Base-by-base conservation (phyloP, 2,888 invertebrate species). In the Troides oblongomaculatus region DNA sequence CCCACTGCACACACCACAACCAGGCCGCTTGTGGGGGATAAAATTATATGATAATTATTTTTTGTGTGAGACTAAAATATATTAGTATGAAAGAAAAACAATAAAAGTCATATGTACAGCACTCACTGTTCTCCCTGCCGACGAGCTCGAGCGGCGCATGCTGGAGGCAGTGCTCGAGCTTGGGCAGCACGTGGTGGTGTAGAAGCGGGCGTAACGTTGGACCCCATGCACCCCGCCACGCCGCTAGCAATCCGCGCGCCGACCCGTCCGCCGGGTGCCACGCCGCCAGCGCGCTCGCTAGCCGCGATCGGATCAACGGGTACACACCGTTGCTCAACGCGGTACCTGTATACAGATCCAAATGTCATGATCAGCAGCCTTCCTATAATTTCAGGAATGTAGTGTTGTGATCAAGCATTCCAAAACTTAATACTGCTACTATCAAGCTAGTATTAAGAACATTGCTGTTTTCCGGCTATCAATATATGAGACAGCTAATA, bases 201-300 rank as follows among this genome's bases (percentile, higher is more conserved):
- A 95, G 92, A 83, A 98, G 96, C 1, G 97, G 96, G 1, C 85
- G 80, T 14, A 93, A 86, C 39, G 94, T 92, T 0, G 92, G 80
- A 58, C 94, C 89, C 83, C 93, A 94, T 5, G 94, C 89, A 66
- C 92, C 93, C 36, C 94, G 90, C 99, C 99, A 99, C 0, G 99
- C 99, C 68, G 95, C 94, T 39, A 99, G 93, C 93, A 99, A 97
- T 36, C 97, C 94, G 75, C 97, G 95, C 0, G 99, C 99, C 0
- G 99, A 99, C 57, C 95, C 94, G 92, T 99, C 99, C 0, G 97
- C 97, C 0, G 99, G 99, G 90, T 98, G 97, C 99, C 99, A 99
- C 67, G 96, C 96, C n/a, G 94, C 94, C 73, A 99, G 93, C 17
- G 99, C 99, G 56, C 94, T 94, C 46, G 97, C 96, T 64, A 99